Evolutionary conservation across 2,113 vertebrate species (phyloP).

Genomic region (Petrocephalus microphthalmus): DNA sequence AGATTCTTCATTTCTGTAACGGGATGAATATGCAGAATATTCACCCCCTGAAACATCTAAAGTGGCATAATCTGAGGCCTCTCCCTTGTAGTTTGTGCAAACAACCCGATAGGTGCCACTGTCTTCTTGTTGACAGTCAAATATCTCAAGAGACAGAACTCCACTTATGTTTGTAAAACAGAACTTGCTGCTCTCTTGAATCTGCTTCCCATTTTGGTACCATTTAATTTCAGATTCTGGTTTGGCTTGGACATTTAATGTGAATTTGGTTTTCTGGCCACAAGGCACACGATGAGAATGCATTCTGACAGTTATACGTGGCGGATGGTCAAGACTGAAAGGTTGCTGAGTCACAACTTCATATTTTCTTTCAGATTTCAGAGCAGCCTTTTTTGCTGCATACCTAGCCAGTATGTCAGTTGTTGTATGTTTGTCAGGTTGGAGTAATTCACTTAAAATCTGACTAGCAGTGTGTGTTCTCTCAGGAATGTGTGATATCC

Average conservation of each 20-base stretch:
- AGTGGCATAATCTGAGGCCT: conserved; percentile 89
- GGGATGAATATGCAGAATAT: conserved; percentile 73
- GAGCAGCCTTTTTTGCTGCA: conserved; percentile 84
- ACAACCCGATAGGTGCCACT: conserved; percentile 87
- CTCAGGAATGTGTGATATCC: conserved; percentile 68
- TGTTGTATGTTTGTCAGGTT: conserved; percentile 74
- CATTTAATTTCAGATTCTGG: conserved; percentile 83
- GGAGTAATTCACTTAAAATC: conserved; percentile 66
- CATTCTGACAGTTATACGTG: conserved; percentile 88
- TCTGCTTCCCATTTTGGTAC: conserved; percentile 85
- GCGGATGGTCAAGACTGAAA: conserved; percentile 85
- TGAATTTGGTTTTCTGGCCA: conserved; percentile 80
- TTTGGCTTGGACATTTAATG: conserved; percentile 86
- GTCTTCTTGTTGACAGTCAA: conserved; percentile 79
- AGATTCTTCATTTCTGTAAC: conserved; percentile 77
- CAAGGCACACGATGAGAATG: conserved; percentile 82
- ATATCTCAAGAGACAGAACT: conserved; percentile 84
- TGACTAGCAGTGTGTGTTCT: conserved; percentile 71
- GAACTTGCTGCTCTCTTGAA: conserved; percentile 77
- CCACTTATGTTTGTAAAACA: conserved; percentile 79
- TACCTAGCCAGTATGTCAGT: conserved; percentile 91
- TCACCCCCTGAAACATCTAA: conserved; percentile 80
- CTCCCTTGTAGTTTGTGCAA: conserved; percentile 85
- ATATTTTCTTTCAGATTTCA: conserved; percentile 81
- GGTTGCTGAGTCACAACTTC: conserved; percentile 85